A percentile compares a stretch with the other conserved stretches of the same genome.
These are phyloP conservation scores for Drosophila sechellia DNA, from an alignment of 1,140 invertebrate genomes.

Conservation along the genomic window DNA sequence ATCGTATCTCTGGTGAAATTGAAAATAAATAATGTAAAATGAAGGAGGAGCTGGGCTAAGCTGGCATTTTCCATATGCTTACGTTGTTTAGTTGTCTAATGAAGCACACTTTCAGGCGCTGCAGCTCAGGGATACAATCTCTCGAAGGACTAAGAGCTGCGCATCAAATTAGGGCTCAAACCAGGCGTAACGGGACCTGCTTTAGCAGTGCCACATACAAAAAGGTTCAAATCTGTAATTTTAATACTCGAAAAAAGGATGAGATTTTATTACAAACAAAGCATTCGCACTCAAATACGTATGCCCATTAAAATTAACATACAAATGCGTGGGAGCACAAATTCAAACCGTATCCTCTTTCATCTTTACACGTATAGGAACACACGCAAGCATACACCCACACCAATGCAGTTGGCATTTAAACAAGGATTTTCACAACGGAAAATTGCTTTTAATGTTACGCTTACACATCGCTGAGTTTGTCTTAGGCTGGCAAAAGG, in stretches of 20 bases:
- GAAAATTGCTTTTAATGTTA: slow-evolving; percentile 77
- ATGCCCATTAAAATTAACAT: slow-evolving; percentile 71
- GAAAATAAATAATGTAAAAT: slow-evolving; percentile 74
- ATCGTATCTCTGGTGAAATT: slow-evolving; percentile 49
- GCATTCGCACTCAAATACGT: slow-evolving; percentile 60
- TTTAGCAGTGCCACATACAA: slow-evolving; percentile 44
- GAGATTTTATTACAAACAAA: slow-evolving; percentile 64
- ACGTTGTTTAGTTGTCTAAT: slow-evolving; percentile 44
- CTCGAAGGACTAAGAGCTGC: slow-evolving; percentile 39
- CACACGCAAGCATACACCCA: slow-evolving; percentile 19
- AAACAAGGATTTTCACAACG: slow-evolving; percentile 73
- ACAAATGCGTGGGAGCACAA: slow-evolving; percentile 53
- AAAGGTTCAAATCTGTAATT: slow-evolving; percentile 67
- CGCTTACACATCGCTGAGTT: slow-evolving; percentile 50
- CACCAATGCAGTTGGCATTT: slow-evolving; percentile 50
- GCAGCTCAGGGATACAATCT: neutral
- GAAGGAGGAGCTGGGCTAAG: slow-evolving; percentile 9
- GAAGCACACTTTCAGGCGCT: slow-evolving; percentile 26
- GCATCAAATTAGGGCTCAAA: slow-evolving; percentile 57
- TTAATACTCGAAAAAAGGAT: slow-evolving; percentile 62
- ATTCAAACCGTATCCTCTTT: slow-evolving; percentile 42
- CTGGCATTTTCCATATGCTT: slow-evolving; percentile 45
- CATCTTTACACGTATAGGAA: slow-evolving; percentile 27
- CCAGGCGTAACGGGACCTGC: slow-evolving; percentile 43
- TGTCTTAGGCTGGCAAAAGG: slow-evolving; percentile 45